Conservation (phyloP, 2,113 vertebrate species). For the Oncorhynchus kisutch region DNA sequence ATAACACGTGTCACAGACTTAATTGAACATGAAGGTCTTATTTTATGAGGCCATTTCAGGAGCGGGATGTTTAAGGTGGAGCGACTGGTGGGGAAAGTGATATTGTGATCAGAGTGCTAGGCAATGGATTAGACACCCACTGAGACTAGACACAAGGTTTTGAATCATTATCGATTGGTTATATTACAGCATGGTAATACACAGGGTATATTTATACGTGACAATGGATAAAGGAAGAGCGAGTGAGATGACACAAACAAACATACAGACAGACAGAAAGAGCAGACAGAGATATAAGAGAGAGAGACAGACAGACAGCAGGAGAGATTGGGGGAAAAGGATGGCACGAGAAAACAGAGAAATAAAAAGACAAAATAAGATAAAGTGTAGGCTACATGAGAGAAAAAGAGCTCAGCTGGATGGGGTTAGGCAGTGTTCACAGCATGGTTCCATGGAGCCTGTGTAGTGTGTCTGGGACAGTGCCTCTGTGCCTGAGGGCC, state of each 20-base stretch:
- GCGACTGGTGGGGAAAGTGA: constrained; percentile 8
- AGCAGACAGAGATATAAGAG: neutral
- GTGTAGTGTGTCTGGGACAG: neutral
- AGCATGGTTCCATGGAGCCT: too few relatives aligned
- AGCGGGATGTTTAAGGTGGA: constrained; percentile 14
- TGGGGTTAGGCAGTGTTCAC: neutral
- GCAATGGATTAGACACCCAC: neutral
- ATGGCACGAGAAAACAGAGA: neutral
- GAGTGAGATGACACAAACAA: neutral
- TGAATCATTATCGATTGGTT: neutral
- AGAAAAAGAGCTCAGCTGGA: neutral
- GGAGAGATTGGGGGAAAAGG: neutral
- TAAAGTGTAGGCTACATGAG: neutral
- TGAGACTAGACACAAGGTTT: constrained; percentile 26
- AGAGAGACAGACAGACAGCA: neutral
- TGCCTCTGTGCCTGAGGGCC: neutral
- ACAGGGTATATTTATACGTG: too few relatives aligned
- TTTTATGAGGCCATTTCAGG: constrained; percentile 35
- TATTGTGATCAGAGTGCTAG: neutral
- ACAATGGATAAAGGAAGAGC: neutral
- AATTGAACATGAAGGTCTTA: constrained; percentile 62
- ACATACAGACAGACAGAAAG: neutral
- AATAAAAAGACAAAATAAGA: neutral
- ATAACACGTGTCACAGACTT: constrained; percentile 30
- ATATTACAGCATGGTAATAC: too few relatives aligned